A percentile compares a stretch with the other conserved stretches of the same genome.
Evolutionary conservation across 2,888 invertebrate genomes (phyloP).

Genomic region (Dryobota labecula): DNA sequence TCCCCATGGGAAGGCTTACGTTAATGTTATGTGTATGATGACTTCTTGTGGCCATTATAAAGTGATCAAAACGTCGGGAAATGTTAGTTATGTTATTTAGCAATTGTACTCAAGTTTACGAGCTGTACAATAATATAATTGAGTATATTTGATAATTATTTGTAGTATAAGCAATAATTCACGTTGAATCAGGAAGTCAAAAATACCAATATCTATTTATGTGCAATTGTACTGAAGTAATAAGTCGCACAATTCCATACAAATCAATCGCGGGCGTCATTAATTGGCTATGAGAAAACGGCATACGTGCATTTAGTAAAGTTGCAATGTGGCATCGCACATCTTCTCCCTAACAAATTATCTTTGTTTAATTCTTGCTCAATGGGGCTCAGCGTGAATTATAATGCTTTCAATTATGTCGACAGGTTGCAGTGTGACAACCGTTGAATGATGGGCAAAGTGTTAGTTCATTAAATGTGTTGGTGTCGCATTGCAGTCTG

Average conservation of each 20-base stretch:
- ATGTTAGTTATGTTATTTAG: conserved; percentile 25
- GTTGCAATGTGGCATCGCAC: background rate
- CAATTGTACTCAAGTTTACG: conserved; percentile 20
- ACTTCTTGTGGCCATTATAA: background rate
- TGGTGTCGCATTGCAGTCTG: conserved; percentile 41
- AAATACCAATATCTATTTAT: background rate
- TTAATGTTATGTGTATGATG: background rate
- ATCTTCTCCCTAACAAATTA: background rate
- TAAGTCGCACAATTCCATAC: conserved; percentile 14
- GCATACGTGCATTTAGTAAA: background rate
- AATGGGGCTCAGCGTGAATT: conserved; percentile 26
- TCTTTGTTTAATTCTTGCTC: background rate
- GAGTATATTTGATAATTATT: conserved; percentile 11
- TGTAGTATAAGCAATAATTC: conserved; percentile 30
- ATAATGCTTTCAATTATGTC: background rate
- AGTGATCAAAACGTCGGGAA: conserved; percentile 32
- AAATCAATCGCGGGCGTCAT: conserved; percentile 1
- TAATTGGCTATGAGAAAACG: conserved; percentile 15
- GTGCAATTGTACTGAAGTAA: background rate
- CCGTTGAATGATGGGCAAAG: background rate
- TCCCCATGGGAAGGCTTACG: background rate
- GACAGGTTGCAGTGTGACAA: conserved; percentile 25
- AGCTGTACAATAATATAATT: conserved; percentile 19
- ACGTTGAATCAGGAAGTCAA: background rate
- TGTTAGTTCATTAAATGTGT: conserved; percentile 8